These are phyloP conservation scores for Acrocephalus scirpaceus DNA, from an alignment of 2,797 vertebrate species.

Conservation along the genomic window DNA sequence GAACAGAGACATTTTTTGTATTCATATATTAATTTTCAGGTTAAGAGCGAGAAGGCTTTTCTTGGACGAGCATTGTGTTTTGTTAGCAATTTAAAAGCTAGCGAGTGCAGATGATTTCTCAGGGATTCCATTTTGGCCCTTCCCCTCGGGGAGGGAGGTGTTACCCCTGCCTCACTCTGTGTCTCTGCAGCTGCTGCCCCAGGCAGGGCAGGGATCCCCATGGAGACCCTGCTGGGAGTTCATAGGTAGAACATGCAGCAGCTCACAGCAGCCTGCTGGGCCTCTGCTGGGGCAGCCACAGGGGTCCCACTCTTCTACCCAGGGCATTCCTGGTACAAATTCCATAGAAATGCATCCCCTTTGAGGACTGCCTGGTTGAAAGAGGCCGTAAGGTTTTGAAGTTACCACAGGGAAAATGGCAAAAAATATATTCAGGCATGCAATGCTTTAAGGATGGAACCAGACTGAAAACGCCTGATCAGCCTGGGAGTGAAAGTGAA, in stretches of 20 bases:
- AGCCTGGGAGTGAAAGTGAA: not conserved
- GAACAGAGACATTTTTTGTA: not conserved
- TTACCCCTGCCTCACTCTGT: accelerated
- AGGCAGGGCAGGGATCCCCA: not conserved
- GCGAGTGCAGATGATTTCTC: not conserved
- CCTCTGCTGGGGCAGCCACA: not conserved
- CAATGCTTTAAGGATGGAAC: not conserved
- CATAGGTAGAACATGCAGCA: not conserved
- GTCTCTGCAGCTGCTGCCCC: not conserved
- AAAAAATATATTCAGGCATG: not conserved
- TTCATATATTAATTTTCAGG: not conserved
- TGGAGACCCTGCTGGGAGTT: accelerated
- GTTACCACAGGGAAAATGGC: not conserved
- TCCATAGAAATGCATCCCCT: not conserved
- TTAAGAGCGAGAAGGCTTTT: not conserved
- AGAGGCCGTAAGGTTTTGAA: not conserved
- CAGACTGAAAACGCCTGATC: not conserved
- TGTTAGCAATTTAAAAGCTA: not conserved
- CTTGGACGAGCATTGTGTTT: not conserved
- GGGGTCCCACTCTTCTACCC: not conserved
- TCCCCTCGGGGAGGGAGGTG: accelerated
- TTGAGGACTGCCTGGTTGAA: not conserved
- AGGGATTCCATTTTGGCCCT: not conserved
- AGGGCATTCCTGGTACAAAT: not conserved
- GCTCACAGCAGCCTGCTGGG: not conserved